phyloP scores from a whole-genome alignment of 1,140 invertebrate genomes.

The Apolygus lucorum region DNA sequence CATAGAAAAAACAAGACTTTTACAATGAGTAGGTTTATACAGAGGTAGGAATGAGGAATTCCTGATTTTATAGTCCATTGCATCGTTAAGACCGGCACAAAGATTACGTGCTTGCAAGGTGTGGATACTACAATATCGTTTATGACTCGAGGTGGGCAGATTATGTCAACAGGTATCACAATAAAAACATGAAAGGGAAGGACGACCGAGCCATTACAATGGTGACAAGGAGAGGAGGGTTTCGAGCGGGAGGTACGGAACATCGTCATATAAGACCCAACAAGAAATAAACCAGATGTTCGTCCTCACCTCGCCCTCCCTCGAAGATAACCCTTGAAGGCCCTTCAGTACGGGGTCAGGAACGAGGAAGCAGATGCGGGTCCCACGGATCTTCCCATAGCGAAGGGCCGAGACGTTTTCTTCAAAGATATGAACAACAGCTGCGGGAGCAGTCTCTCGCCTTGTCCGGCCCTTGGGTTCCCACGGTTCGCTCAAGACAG shows the following conservation, averaged over 20 bases:
- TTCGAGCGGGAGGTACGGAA: neutral
- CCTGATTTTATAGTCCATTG: too few species aligned
- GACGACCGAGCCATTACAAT: neutral
- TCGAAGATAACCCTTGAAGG: constrained; percentile 10
- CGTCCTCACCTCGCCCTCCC: neutral
- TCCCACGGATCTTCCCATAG: constrained; percentile 10
- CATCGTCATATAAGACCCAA: neutral
- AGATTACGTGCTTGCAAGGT: too few species aligned
- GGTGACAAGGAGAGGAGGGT: too few species aligned
- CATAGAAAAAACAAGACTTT: too few species aligned
- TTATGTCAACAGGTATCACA: neutral
- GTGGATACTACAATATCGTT: neutral
- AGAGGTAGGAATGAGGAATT: too few species aligned
- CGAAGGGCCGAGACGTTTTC: neutral
- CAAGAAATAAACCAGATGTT: constrained; percentile 6
- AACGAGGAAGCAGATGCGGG: constrained; percentile 11
- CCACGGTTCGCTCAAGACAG: constrained; percentile 1
- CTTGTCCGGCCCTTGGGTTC: constrained; percentile 1
- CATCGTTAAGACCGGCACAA: too few species aligned
- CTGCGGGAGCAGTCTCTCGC: neutral
- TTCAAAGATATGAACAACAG: constrained; percentile 14
- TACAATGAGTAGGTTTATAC: too few species aligned
- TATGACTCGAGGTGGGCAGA: neutral
- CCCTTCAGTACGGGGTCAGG: neutral
- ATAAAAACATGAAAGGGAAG: neutral